A percentile compares a stretch with the other conserved stretches of the same genome.
These are phyloP conservation scores for Myrmecophaga tridactyla DNA, from an alignment of 2,113 vertebrate species.

Conservation along the genomic window DNA sequence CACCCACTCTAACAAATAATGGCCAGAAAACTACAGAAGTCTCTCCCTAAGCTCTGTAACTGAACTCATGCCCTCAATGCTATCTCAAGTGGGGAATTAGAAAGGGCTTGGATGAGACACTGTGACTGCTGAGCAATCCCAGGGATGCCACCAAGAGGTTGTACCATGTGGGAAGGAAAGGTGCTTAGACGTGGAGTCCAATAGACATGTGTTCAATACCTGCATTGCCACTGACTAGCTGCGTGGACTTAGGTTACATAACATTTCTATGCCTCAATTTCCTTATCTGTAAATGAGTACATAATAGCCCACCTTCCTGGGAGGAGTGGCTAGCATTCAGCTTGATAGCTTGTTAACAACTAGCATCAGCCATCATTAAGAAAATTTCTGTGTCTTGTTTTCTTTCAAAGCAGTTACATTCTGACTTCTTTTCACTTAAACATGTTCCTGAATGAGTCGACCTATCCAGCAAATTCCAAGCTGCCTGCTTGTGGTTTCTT, in stretches of 20 bases:
- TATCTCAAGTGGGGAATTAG: background rate
- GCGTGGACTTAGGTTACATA: background rate
- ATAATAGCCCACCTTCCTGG: background rate
- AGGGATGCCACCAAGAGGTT: background rate
- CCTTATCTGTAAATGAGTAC: background rate
- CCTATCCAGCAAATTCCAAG: background rate
- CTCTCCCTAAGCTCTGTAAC: background rate
- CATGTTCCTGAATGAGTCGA: background rate
- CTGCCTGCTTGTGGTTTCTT: background rate
- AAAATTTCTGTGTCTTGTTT: background rate
- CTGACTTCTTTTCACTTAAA: background rate
- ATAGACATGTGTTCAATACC: background rate
- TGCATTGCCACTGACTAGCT: background rate
- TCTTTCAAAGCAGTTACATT: slow-evolving; percentile 12
- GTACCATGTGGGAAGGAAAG: background rate
- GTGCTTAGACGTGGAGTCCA: background rate
- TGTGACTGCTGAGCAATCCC: background rate
- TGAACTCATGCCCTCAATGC: background rate
- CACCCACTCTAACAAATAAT: background rate
- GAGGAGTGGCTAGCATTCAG: background rate
- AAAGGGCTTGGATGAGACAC: background rate
- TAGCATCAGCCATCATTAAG: background rate
- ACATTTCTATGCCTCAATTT: background rate
- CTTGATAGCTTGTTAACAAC: background rate
- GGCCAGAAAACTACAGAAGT: background rate